A percentile compares a stretch with the other conserved stretches of the same genome.
These are phyloP conservation scores for Diogma glabrata DNA, from an alignment of 2,888 invertebrate genomes.

Conservation along the genomic window DNA sequence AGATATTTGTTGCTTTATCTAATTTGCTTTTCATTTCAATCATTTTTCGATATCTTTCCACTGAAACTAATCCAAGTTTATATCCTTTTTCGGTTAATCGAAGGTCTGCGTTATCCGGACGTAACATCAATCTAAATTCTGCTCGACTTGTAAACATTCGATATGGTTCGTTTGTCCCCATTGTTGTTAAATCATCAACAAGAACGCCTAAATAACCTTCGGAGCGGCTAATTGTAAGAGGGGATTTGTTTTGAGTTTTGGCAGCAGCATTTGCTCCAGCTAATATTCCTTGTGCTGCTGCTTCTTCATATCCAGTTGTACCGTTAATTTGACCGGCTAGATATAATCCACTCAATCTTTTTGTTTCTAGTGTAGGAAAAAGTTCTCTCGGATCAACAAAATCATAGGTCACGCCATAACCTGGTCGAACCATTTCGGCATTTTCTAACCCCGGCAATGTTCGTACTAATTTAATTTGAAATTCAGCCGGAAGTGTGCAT, in stretches of 20 bases:
- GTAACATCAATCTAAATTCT: slow-evolving; percentile 62
- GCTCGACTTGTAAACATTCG: slow-evolving; percentile 85
- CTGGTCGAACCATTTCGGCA: slow-evolving; percentile 52
- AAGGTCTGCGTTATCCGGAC: slow-evolving; percentile 71
- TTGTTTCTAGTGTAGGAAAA: slow-evolving; percentile 59
- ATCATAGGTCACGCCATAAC: slow-evolving; percentile 82
- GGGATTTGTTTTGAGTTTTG: slow-evolving; percentile 35
- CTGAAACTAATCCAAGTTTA: slow-evolving; percentile 53
- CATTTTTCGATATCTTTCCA: slow-evolving; percentile 44
- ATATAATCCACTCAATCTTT: slow-evolving; percentile 55
- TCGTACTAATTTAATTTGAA: slow-evolving; percentile 56
- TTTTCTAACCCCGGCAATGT: slow-evolving; percentile 64
- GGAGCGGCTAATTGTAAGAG: slow-evolving; percentile 54
- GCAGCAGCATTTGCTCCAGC: slow-evolving; percentile 50
- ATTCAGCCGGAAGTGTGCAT: slow-evolving; percentile 68
- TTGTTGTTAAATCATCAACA: slow-evolving; percentile 72
- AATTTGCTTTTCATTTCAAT: slow-evolving; percentile 39
- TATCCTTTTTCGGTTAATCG: slow-evolving; percentile 58
- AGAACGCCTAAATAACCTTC: slow-evolving; percentile 81
- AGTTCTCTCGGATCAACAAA: slow-evolving; percentile 77
- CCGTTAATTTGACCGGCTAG: slow-evolving; percentile 90
- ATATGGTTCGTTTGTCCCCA: slow-evolving; percentile 78
- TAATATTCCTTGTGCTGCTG: slow-evolving; percentile 77
- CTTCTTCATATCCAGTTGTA: slow-evolving; percentile 86
- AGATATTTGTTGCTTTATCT: slow-evolving; percentile 39